phyloP scores from a whole-genome alignment of 2,113 vertebrate genomes.

The Lagopus muta region DNA sequence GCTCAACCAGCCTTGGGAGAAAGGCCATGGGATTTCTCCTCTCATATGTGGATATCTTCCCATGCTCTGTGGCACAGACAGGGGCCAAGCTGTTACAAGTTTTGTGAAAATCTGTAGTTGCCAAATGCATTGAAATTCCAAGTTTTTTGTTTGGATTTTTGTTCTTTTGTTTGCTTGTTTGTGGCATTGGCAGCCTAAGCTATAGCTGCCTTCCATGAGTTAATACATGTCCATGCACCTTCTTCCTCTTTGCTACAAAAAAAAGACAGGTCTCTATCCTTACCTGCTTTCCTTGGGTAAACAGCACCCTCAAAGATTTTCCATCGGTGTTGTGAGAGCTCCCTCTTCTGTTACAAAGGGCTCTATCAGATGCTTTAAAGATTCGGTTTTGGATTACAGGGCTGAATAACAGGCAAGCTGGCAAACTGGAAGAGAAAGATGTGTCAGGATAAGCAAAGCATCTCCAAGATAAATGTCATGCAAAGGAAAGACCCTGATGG shows the following conservation, averaged over 20 bases:
- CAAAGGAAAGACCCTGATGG: not conserved
- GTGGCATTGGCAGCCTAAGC: not conserved
- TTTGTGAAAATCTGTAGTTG: not conserved
- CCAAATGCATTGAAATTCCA: not conserved
- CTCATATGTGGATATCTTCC: not conserved
- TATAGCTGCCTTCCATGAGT: not conserved
- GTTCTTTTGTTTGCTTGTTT: not conserved
- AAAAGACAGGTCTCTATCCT: not conserved
- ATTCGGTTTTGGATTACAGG: not conserved
- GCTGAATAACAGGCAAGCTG: not conserved
- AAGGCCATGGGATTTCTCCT: not conserved
- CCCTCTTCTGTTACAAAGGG: slow-evolving; percentile 42
- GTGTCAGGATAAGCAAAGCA: not conserved
- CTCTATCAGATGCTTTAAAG: not conserved
- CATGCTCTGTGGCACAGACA: not conserved
- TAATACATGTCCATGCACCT: not conserved
- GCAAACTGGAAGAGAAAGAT: not conserved
- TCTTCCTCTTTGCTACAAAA: not conserved
- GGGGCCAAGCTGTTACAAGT: rapidly evolving
- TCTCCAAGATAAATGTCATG: not conserved
- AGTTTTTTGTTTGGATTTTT: too few species aligned
- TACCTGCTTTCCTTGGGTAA: not conserved
- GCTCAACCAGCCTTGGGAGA: not conserved
- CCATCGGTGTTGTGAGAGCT: slow-evolving; percentile 36
- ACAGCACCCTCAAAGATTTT: not conserved